These are phyloP conservation scores for Drosophila ogumai DNA, from an alignment of 1,140 invertebrate species.

Conservation along the genomic window DNA sequence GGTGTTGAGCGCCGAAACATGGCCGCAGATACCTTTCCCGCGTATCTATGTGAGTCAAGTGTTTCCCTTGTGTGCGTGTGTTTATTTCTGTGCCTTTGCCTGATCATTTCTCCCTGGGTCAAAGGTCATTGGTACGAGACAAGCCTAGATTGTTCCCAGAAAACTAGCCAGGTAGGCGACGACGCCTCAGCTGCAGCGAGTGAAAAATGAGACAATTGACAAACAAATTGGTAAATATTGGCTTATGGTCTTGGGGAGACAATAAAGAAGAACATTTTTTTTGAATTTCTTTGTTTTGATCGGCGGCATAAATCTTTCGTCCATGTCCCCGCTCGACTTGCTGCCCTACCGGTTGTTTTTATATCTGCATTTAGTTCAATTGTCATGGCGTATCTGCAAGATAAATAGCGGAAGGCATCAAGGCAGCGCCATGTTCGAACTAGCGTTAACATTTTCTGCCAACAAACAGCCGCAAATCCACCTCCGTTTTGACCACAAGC, in stretches of 20 bases:
- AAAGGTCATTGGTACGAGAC: conserved; percentile 61
- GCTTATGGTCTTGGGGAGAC: background rate
- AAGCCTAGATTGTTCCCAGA: conserved; percentile 1
- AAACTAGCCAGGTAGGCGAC: conserved; percentile 9
- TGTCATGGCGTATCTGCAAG: conserved; percentile 51
- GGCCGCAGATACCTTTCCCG: conserved; percentile 34
- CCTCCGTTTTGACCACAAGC: conserved; percentile 31
- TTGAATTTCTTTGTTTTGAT: background rate
- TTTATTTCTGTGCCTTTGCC: background rate
- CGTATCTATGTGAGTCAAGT: conserved; percentile 35
- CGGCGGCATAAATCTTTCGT: conserved; percentile 18
- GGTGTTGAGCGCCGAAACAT: conserved; percentile 56
- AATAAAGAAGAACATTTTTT: conserved; percentile 5
- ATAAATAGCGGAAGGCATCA: conserved; percentile 55
- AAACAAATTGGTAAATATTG: conserved; percentile 53
- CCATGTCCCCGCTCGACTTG: conserved; percentile 10
- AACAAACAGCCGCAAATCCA: conserved; percentile 43
- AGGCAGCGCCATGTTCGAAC: conserved; percentile 24
- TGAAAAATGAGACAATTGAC: conserved; percentile 23
- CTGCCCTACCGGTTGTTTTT: conserved; percentile 1
- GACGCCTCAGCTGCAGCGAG: background rate
- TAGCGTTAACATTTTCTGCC: conserved; percentile 42
- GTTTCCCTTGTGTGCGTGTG: conserved; percentile 18
- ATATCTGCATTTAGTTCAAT: conserved; percentile 42
- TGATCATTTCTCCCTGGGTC: conserved; percentile 42